Evolutionary conservation across 2,888 invertebrate genomes (phyloP).

Genomic region (Cataglyphis albicans): DNA sequence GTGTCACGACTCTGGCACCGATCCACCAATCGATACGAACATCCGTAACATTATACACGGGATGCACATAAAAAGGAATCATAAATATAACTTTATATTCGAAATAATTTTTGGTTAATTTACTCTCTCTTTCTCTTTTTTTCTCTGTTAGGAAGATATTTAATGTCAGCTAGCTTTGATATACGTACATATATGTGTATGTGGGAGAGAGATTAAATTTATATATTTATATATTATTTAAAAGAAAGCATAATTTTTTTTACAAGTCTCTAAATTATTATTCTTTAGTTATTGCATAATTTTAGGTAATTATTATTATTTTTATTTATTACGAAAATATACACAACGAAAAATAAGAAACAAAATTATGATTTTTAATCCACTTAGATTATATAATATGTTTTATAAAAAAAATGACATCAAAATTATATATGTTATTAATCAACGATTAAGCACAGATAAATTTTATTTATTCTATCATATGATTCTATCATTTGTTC

Average conservation of each 20-base stretch:
- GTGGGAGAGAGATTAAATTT: not conserved
- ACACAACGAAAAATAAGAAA: not conserved
- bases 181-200: not conserved
- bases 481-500: not conserved
- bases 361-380: not conserved
- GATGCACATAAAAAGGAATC: conserved; percentile 2
- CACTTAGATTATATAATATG: not conserved
- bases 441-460: not conserved
- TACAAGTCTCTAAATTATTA: not conserved
- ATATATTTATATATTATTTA: not conserved
- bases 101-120: conserved; percentile 11
- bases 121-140: not conserved
- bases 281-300: not conserved
- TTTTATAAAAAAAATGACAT: not conserved
- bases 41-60: conserved; percentile 25
- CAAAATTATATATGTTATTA: not conserved
- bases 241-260: not conserved
- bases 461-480: not conserved
- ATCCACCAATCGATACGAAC: conserved; percentile 41
- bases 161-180: not conserved
- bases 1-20: conserved; percentile 57
- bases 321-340: conserved; percentile 16
- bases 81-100: not conserved
- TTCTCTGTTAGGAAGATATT: not conserved
- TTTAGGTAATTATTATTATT: not conserved